Conservation (phyloP, 1,140 invertebrate species). For the Panulirus ornatus region DNA sequence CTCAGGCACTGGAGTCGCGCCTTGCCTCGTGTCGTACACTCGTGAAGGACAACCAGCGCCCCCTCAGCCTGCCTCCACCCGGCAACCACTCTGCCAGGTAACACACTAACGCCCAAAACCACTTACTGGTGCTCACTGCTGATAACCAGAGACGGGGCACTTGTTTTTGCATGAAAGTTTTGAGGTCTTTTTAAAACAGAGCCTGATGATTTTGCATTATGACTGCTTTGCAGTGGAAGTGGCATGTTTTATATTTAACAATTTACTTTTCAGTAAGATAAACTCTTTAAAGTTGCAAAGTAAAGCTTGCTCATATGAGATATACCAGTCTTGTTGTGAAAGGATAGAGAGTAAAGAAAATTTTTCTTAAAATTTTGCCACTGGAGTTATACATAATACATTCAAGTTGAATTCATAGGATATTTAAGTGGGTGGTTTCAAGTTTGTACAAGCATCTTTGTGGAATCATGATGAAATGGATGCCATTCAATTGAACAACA, state of each 20-base stretch:
- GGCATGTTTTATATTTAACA: not conserved
- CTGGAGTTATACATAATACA: not conserved
- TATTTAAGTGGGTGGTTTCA: too few species aligned
- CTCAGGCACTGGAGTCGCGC: slow-evolving; percentile 74
- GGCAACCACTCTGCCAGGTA: slow-evolving; percentile 75
- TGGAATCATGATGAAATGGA: too few species aligned
- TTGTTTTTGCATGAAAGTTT: slow-evolving; percentile 44
- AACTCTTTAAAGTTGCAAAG: too few species aligned
- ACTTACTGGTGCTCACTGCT: slow-evolving; percentile 23
- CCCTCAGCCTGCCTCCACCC: slow-evolving; percentile 71
- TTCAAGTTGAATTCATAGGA: too few species aligned
- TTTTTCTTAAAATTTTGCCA: not conserved
- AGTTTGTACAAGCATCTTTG: too few species aligned
- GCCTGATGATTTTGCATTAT: not conserved
- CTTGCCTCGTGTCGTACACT: slow-evolving; percentile 74
- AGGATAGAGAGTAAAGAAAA: not conserved
- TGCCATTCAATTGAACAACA: not conserved
- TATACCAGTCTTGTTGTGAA: not conserved
- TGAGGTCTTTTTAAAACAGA: not conserved
- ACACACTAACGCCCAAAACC: slow-evolving; percentile 63
- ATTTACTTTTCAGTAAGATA: not conserved
- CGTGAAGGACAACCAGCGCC: slow-evolving; percentile 75
- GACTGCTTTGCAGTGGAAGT: too few species aligned
- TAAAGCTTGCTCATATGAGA: too few species aligned
- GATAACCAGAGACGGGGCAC: slow-evolving; percentile 23